Base-by-base conservation (phyloP, 2,797 vertebrate genomes). In the Tympanoctomys barrerae region DNA sequence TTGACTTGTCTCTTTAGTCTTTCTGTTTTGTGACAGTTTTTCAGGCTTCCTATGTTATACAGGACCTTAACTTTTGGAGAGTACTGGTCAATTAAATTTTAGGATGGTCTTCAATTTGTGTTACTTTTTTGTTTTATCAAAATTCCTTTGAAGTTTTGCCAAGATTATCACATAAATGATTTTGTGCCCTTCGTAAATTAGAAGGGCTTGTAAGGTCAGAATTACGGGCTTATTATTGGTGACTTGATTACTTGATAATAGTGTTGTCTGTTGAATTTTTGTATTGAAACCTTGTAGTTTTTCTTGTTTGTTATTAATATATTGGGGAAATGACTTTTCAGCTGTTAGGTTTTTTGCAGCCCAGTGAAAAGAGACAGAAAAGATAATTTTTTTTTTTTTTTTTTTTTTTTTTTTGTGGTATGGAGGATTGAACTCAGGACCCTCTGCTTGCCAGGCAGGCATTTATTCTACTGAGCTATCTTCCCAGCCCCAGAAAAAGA, bases 81-180 rank as follows among this genome's bases (percentile, higher is more conserved):
- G 39, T 66, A 46, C 70, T 54, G 26, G 54, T 70, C 33, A n/a
- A 19, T 90, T 66, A 36, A 31, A 52, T 84, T 57, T 90, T 54
- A 77, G n/a, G 68, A 12, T 59, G 31, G 6, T 52, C 22, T 33
- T 90, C 42, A 73, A 2, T 68, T 81, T 89, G 81, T 22, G 18
- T 94, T 94, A 92, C n/a, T 90, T 26, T 95, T 28, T 64, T 87
- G 22, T 52, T 88, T 81, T 85, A 61, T 71, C 68, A 49, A 28
- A 79, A 89, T 46, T 83, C 46, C 64, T 13, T 62, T 88, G 82
- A 92, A 86, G 70, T 49, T 26, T 84, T 82, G 79, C 10, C 16
- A 7, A 54, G 46, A 86, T 46, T 42, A 77, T 21, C 61, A 39
- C 1, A 7, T 68, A 36, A 52, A 28, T 91, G 81, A 49, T 79